Evolutionary conservation across 2,888 invertebrate genomes (phyloP).

Genomic region (Nowickia ferox): DNA sequence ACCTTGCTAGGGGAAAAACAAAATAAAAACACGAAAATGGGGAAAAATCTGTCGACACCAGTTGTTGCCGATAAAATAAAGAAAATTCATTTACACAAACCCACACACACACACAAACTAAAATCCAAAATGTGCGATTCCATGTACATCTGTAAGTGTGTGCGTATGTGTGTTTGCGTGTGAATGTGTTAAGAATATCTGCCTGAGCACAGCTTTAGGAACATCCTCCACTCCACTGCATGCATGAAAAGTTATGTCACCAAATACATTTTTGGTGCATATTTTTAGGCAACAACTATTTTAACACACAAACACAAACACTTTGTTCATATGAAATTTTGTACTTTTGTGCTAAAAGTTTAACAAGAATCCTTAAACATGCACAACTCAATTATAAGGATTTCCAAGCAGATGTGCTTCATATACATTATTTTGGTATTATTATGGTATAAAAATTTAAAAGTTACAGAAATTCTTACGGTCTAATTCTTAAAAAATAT

Average conservation of each 20-base stretch:
- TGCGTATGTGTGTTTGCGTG: background rate
- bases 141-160: background rate
- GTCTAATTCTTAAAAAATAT: too few species aligned
- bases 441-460: too few species aligned
- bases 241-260: slow-evolving; percentile 37
- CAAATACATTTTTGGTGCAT: slow-evolving; percentile 38
- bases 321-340: slow-evolving; percentile 1
- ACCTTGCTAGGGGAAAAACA: slow-evolving; percentile 44
- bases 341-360: slow-evolving; percentile 12
- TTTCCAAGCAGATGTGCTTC: background rate
- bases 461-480: too few species aligned
- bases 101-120: background rate
- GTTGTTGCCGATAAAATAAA: slow-evolving; percentile 42
- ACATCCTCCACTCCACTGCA: background rate
- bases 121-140: too few species aligned
- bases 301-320: background rate
- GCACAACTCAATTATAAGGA: background rate
- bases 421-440: background rate
- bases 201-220: background rate
- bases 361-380: background rate
- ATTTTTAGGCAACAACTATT: slow-evolving; percentile 35
- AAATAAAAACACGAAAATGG: background rate
- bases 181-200: background rate
- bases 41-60: slow-evolving; percentile 52
- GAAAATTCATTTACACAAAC: slow-evolving; percentile 21